Evolutionary conservation across 2,797 vertebrate genomes (phyloP).

Genomic region (Ambastaia sidthimunki): DNA sequence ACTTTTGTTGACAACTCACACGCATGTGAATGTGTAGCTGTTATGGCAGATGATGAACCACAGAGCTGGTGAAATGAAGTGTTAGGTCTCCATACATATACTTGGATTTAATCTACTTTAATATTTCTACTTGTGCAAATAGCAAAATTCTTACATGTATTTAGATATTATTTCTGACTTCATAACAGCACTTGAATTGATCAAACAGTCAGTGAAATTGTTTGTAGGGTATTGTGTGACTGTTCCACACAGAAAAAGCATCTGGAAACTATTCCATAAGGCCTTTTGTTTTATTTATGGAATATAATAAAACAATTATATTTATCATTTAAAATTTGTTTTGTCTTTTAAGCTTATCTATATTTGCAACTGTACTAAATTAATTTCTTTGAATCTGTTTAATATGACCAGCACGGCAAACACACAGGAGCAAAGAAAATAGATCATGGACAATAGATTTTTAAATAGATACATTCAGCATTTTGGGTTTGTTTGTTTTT

Average conservation of each 20-base stretch:
- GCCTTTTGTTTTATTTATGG: slow-evolving; percentile 23
- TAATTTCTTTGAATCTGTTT: slow-evolving; percentile 10
- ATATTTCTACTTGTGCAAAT: slow-evolving; percentile 78
- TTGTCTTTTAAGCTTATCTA: slow-evolving; percentile 1
- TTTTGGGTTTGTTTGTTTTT: slow-evolving; percentile 3
- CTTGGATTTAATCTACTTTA: slow-evolving; percentile 53
- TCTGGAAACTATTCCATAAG: slow-evolving; percentile 9
- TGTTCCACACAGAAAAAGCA: slow-evolving; percentile 7
- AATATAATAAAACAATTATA: slow-evolving; percentile 16
- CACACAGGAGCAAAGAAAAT: slow-evolving; percentile 31
- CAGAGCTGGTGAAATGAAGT: slow-evolving; percentile 19
- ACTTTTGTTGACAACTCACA: slow-evolving; percentile 14
- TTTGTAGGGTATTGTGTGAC: slow-evolving; percentile 33
- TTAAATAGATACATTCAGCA: slow-evolving; percentile 21
- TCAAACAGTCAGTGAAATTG: slow-evolving; percentile 64
- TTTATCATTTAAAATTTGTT: slow-evolving; percentile 10
- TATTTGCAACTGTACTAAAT: slow-evolving; percentile 15
- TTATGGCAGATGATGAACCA: slow-evolving; percentile 25
- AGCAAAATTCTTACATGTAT: slow-evolving; percentile 84
- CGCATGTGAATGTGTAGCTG: slow-evolving; percentile 2
- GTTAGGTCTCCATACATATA: slow-evolving; percentile 51
- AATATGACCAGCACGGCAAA: slow-evolving; percentile 30
- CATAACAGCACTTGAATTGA: slow-evolving; percentile 50
- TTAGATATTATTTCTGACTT: slow-evolving; percentile 69
- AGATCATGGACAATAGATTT: slow-evolving; percentile 18